These are phyloP conservation scores for Threskiornis aethiopicus DNA, from an alignment of 2,797 vertebrate species.

Conservation along the genomic window DNA sequence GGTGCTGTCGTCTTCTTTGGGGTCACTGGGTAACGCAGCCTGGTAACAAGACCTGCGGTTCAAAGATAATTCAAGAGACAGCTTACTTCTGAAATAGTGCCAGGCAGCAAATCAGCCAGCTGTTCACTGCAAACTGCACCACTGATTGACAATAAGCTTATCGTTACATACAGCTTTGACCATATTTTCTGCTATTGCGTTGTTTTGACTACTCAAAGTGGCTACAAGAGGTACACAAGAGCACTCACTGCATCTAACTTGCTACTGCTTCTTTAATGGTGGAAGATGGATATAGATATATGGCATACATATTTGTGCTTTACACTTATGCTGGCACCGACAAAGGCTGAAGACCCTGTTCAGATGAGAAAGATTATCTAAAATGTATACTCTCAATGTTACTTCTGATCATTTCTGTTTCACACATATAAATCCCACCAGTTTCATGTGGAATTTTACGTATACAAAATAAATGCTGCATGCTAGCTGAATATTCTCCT, in stretches of 20 bases:
- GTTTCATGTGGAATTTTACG: neutral
- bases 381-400: neutral
- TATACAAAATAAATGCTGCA: neutral
- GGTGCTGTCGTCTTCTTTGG: slow-evolving; percentile 82
- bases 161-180: neutral
- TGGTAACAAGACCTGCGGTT: slow-evolving; percentile 85
- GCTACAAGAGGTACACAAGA: neutral
- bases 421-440: neutral
- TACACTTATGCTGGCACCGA: neutral
- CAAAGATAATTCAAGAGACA: slow-evolving; percentile 5
- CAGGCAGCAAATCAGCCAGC: neutral
- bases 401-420: neutral
- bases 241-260: neutral
- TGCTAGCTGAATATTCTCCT: neutral
- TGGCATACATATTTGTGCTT: neutral
- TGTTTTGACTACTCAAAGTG: neutral
- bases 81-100: neutral
- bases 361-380: neutral
- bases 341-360: neutral
- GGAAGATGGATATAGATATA: neutral
- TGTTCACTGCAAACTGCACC: neutral
- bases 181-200: neutral
- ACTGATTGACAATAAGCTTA: neutral
- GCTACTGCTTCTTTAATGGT: neutral
- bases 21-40: slow-evolving; percentile 88